These are phyloP conservation scores for Electrona antarctica DNA, from an alignment of 2,113 vertebrate species.

Conservation along the genomic window DNA sequence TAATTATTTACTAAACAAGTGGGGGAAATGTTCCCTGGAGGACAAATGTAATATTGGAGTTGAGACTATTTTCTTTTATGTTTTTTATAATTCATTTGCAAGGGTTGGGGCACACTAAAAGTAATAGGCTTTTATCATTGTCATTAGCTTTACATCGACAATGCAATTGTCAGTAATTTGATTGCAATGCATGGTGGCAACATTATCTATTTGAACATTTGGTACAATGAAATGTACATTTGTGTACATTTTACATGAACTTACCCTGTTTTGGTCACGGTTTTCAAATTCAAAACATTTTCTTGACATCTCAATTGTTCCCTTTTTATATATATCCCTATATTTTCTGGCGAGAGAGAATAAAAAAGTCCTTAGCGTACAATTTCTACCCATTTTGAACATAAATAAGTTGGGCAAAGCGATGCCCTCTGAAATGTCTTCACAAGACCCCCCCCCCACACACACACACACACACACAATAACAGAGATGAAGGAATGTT, in stretches of 20 bases:
- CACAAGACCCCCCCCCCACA: background rate
- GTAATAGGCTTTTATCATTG: conserved; percentile 5
- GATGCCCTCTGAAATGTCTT: background rate
- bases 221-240: background rate
- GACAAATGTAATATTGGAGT: background rate
- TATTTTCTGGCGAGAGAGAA: conserved; percentile 11
- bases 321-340: background rate
- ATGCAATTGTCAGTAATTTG: conserved; percentile 37
- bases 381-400: conserved; percentile 16
- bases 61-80: too few relatives aligned
- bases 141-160: conserved; percentile 26
- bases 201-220: background rate
- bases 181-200: background rate
- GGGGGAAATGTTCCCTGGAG: background rate
- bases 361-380: conserved; percentile 7
- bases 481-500: conserved; percentile 33
- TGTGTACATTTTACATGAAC: conserved; percentile 23
- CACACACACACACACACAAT: conserved; percentile 20
- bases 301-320: conserved; percentile 20
- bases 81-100: background rate
- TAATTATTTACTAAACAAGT: conserved; percentile 45
- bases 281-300: conserved; percentile 30
- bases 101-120: conserved; percentile 12
- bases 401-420: conserved; percentile 11
- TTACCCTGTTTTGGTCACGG: conserved; percentile 63